phyloP scores from a whole-genome alignment of 1,140 invertebrate species.

The Lucilia cuprina region DNA sequence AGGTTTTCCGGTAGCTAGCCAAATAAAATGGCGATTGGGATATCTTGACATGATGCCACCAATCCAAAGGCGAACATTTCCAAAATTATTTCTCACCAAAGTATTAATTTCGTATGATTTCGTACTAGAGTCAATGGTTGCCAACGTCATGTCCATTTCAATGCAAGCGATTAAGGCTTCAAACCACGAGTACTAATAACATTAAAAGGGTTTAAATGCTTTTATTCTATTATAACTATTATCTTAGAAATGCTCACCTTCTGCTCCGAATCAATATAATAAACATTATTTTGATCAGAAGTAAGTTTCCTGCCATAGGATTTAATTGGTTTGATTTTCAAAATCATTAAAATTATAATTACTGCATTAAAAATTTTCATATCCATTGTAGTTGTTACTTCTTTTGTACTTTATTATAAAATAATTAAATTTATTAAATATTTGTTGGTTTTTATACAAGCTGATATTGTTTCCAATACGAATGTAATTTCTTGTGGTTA shows the following conservation, averaged over 20 bases:
- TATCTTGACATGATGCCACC: not conserved
- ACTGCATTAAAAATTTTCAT: too few relatives aligned
- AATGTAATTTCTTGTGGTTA: too few relatives aligned
- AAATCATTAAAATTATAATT: too few relatives aligned
- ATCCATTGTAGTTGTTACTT: too few relatives aligned
- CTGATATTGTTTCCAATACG: too few relatives aligned
- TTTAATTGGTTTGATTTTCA: too few relatives aligned
- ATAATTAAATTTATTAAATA: too few relatives aligned
- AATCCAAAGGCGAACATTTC: not conserved
- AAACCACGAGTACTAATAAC: not conserved
- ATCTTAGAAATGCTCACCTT: not conserved
- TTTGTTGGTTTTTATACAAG: too few relatives aligned
- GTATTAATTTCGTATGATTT: not conserved
- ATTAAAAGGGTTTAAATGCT: too few relatives aligned
- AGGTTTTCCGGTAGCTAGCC: not conserved
- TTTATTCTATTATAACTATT: not conserved
- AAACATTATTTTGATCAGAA: not conserved
- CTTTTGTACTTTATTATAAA: too few relatives aligned
- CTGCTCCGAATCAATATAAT: not conserved
- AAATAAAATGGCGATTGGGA: not conserved
- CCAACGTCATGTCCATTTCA: not conserved
- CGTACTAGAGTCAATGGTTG: not conserved
- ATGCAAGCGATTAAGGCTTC: not conserved
- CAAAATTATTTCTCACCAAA: not conserved
- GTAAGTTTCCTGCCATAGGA: too few relatives aligned